phyloP scores from a whole-genome alignment of 2,888 invertebrate species.

The Rugalucina vietnamica region DNA sequence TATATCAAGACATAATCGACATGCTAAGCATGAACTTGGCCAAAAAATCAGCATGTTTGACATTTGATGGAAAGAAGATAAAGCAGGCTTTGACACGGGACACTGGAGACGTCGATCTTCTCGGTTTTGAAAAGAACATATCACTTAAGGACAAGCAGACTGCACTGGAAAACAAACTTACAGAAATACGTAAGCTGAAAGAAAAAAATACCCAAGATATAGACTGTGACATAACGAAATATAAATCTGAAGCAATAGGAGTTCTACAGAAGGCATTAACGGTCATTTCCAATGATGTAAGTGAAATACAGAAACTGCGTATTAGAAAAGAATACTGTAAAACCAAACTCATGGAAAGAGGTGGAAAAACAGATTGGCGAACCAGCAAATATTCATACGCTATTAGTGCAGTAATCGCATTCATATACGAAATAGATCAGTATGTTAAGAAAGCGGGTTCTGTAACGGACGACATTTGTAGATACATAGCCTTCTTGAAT shows the following conservation, averaged over 20 bases:
- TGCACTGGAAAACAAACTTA: neutral
- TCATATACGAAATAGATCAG: conserved; percentile 22
- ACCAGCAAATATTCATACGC: conserved; percentile 26
- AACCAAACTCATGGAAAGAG: conserved; percentile 27
- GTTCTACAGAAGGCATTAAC: no score
- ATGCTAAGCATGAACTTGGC: neutral
- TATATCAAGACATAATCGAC: neutral
- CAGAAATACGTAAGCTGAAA: neutral
- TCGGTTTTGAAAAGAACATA: conserved; percentile 13
- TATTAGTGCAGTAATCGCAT: conserved; percentile 24
- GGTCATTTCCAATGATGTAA: no score
- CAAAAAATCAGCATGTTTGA: conserved; percentile 21
- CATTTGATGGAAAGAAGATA: conserved; percentile 26
- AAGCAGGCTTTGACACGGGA: conserved; percentile 31
- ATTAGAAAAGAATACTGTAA: conserved; percentile 39
- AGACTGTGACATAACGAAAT: no score
- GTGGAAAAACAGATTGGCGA: conserved; percentile 22
- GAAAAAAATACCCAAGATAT: neutral
- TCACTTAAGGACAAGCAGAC: neutral
- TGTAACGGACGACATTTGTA: neutral
- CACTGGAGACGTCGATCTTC: conserved; percentile 20
- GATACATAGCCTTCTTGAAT: neutral
- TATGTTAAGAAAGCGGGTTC: neutral
- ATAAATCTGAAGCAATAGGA: no score
- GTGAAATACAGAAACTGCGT: no score